These are phyloP conservation scores for Phaetusa simplex DNA, from an alignment of 2,113 vertebrate genomes.

Conservation along the genomic window DNA sequence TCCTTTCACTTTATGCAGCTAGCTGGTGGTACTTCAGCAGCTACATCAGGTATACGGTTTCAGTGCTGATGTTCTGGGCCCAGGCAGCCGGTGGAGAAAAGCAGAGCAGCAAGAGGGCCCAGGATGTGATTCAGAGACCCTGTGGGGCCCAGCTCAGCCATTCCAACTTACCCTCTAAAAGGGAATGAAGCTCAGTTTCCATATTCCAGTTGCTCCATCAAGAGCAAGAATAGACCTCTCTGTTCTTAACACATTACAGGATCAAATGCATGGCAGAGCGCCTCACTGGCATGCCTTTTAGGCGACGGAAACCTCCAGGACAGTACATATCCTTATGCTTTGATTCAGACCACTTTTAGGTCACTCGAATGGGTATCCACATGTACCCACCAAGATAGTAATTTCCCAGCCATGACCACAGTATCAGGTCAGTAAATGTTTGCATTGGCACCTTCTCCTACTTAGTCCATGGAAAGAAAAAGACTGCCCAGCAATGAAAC, in stretches of 20 bases:
- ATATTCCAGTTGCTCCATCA: not conserved
- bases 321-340: not conserved
- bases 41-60: fast-evolving
- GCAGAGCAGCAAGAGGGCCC: not conserved
- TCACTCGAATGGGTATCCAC: not conserved
- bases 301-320: not conserved
- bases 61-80: not conserved
- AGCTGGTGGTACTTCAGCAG: not conserved
- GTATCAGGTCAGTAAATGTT: not conserved
- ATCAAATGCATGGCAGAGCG: not conserved
- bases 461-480: not conserved
- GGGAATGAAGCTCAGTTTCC: not conserved
- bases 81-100: not conserved
- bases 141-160: not conserved
- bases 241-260: not conserved
- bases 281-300: not conserved
- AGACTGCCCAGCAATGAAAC: not conserved
- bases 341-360: not conserved
- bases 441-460: not conserved
- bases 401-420: not conserved
- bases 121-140: not conserved
- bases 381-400: fast-evolving
- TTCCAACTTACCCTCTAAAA: not conserved
- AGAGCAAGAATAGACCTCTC: not conserved
- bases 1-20: not conserved